These are phyloP conservation scores for Teleogryllus oceanicus DNA, from an alignment of 2,888 invertebrate species.

Conservation along the genomic window DNA sequence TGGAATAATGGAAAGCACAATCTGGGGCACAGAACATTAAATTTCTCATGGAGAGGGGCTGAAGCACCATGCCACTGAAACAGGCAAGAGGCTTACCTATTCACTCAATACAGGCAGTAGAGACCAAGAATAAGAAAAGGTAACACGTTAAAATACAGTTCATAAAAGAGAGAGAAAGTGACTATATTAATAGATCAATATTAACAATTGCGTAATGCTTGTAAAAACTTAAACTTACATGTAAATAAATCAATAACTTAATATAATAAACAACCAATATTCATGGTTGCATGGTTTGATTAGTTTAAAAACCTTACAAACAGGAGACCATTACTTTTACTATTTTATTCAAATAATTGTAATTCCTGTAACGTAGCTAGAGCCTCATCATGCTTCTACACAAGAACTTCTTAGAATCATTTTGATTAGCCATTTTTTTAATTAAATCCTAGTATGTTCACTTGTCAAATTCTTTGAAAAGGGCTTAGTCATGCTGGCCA, in stretches of 20 bases:
- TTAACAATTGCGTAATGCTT: not conserved
- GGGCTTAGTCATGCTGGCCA: no score
- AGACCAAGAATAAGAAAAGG: constrained; percentile 53
- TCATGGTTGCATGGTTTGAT: not conserved
- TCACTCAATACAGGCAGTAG: constrained; percentile 79
- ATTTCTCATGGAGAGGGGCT: not conserved
- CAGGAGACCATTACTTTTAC: no score
- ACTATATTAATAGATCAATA: constrained; percentile 23
- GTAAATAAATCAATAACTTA: constrained; percentile 26
- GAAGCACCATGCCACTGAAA: constrained; percentile 28
- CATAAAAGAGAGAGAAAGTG: not conserved
- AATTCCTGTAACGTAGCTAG: no score
- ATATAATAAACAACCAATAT: constrained; percentile 26
- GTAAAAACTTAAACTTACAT: constrained; percentile 21
- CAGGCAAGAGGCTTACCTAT: constrained; percentile 52
- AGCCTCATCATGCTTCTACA: no score
- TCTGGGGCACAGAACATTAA: constrained; percentile 11
- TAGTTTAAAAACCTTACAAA: not conserved
- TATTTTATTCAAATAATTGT: no score
- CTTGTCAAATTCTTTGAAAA: no score
- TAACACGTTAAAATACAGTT: constrained; percentile 33
- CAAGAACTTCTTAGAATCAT: no score
- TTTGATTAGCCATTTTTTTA: no score
- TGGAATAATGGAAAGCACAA: not conserved
- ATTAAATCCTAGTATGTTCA: no score